Evolutionary conservation across 2,888 invertebrate species (phyloP), one percentile per base, ranked within the genome.

Genomic region (Cephus sareptanus): DNA sequence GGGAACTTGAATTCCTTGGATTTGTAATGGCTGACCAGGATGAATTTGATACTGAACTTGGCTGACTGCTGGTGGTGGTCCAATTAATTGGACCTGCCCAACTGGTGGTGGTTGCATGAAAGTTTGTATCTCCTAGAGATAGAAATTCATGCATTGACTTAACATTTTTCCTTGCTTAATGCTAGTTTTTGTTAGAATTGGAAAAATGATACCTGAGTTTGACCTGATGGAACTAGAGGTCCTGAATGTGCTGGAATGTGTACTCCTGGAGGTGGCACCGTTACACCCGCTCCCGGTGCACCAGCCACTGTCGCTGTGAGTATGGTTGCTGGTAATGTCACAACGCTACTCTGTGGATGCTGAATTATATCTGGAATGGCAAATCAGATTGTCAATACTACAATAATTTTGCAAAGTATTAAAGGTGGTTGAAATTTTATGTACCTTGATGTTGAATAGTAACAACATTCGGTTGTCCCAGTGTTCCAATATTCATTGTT

Each of bases 391-490:
- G 23, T 56, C 23, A 23, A 76, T 30, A 34, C 71, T 40, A 71
- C 9, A 75, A 31, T 76, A 76, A 73, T 73, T 69, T 40, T 74
- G 0, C 4, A 1, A 30, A 13, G 31, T 30, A 30, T 34, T 34
- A 74, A 34, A 1, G 15, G 34, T 35, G 3, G 30, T 9, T 56
- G 56, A 13, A 71, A 34, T 40, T 37, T 76, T 9, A 34, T 77
- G 75, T 85, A 91, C 90, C 91, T 89, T 91, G 92, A 86, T 91
- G 92, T 80, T 91, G 91, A 81, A 92, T 90, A 33, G 92, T 91
- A 77, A 92, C 90, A 69, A 92, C 88, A 80, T 91, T 92, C 69
- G 91, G 91, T 83, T 91, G 92, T 31, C 88, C 90, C 73, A 92
- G 81, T 74, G 90, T 86, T 74, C 91, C 91, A 76, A 92, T 90